Base-by-base conservation (phyloP, 2,888 invertebrate genomes). In the Neoitamus cyanurus region DNA sequence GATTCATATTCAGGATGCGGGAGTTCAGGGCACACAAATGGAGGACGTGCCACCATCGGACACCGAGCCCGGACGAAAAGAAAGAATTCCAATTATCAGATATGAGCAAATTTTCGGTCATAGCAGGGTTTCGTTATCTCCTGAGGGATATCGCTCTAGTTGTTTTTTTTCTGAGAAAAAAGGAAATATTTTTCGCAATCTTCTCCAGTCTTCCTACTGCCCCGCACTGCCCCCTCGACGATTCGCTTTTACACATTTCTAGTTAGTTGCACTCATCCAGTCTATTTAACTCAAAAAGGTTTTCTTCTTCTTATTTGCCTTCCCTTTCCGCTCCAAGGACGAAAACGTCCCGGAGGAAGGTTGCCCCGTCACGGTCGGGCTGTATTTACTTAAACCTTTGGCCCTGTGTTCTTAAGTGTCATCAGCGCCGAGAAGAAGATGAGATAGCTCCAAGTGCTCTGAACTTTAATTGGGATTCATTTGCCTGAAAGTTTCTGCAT, bases 81-180 rank as follows among this genome's bases (percentile, higher is more conserved):
- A 82, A 58, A 28, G 78, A 84, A 78, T 84, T 80, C 84, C 84
- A 84, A 84, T 84, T 84, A 80, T 78, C 20, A 80, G 68, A 77
- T 70, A 84, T 69, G 75, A 78, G 46, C 42, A 70, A 80, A 84
- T 69, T 77, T 48, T 69, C 78, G 70, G 20, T 58, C 80, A 68
- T 84, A 20, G 31, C 28, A 3, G 13, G 31, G 11, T 36, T 70
- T 84, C 80, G 46, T 84, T 84, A 80, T 70, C 77, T 78, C 46
- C 42, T 68, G 31, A 69, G 70, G 80, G 84, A 78, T 69, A 84
- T 78, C 42, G 69, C 80, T 78, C 13, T 31, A 36, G 37, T 7
- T 58, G 7, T 58, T 37, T 58, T 58, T 20, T 20, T 78, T 70
- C 78, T 78, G 48, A 78, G 37, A 84, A 84, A 84, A 82, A 82